phyloP scores from a whole-genome alignment of 37 sponge, comb jelly and placozoan genomes.

The Eunapius fragilis region DNA sequence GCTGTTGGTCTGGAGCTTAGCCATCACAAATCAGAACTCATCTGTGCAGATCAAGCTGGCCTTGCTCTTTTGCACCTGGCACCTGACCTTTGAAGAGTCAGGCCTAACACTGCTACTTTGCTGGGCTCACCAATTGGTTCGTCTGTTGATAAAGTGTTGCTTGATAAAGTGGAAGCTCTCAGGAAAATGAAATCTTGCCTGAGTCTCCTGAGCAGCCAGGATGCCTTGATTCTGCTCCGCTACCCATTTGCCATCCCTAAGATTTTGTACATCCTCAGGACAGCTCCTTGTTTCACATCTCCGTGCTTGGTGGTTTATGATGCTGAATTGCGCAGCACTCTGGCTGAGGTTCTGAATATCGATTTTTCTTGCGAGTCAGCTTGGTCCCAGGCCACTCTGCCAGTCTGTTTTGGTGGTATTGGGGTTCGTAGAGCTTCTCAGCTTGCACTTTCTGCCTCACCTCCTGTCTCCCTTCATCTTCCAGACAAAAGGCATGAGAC shows the following conservation, averaged over 20 bases:
- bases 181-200: no score
- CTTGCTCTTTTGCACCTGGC: no score
- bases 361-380: not conserved
- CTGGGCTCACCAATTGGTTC: no score
- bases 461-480: constrained; percentile 1
- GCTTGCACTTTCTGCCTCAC: constrained; percentile 12
- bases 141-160: no score
- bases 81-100: no score
- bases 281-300: constrained; percentile 23
- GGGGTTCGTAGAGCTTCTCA: not conserved
- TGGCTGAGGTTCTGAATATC: not conserved
- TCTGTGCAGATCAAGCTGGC: no score
- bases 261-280: constrained; percentile 27
- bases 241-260: constrained; percentile 41
- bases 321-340: not conserved
- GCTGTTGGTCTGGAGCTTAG: no score
- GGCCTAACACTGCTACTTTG: no score
- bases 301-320: not conserved
- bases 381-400: constrained; percentile 2
- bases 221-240: constrained; percentile 23
- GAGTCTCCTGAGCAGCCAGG: constrained; percentile 5
- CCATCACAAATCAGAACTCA: no score
- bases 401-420: not conserved
- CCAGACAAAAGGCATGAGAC: not conserved
- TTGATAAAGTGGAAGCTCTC: no score